These are phyloP conservation scores for Suricata suricatta DNA, from an alignment of 2,113 vertebrate genomes.

Conservation along the genomic window DNA sequence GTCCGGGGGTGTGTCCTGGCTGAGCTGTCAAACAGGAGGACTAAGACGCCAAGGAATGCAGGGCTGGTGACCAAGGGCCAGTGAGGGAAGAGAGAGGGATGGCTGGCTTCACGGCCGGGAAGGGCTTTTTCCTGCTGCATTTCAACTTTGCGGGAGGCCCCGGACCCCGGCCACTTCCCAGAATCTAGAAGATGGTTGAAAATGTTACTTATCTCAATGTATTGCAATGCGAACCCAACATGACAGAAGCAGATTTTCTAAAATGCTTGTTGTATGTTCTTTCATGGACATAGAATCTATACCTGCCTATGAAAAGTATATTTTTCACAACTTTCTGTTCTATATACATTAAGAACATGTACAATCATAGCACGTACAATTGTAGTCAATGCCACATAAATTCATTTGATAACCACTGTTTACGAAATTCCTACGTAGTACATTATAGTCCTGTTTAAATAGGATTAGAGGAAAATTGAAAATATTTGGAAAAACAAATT, in stretches of 20 bases:
- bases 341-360: not conserved
- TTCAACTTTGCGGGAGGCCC: not conserved
- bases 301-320: not conserved
- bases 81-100: not conserved
- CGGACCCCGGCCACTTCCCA: not conserved
- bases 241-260: not conserved
- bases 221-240: not conserved
- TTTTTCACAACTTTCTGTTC: not conserved
- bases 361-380: not conserved
- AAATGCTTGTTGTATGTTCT: not conserved
- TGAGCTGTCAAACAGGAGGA: not conserved
- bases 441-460: conserved; percentile 18
- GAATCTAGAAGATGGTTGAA: not conserved
- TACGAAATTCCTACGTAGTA: not conserved
- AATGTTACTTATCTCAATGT: not conserved
- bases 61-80: not conserved
- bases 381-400: not conserved
- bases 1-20: not conserved
- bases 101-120: not conserved
- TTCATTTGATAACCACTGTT: not conserved
- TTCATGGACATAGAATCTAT: not conserved
- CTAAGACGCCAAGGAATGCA: not conserved
- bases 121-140: not conserved
- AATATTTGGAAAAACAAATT: conserved; percentile 11
- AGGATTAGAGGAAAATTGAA: not conserved